Percentiles rank a stretch among this genome's conserved stretches.
phyloP scores from a whole-genome alignment of 1,140 invertebrate species.

The Cephus cinctus region DNA sequence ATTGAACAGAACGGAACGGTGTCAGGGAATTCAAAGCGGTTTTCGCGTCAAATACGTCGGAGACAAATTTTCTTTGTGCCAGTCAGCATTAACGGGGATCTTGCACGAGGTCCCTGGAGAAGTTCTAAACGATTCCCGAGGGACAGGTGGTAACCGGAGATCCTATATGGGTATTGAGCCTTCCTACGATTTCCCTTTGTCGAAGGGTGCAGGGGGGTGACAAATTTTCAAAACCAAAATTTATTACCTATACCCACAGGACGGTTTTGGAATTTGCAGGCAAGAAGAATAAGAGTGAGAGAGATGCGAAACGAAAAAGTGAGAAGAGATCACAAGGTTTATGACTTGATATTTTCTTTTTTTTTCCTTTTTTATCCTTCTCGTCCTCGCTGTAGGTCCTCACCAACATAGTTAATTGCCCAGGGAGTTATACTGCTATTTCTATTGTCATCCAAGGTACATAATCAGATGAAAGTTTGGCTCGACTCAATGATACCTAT shows the following conservation, averaged over 20 bases:
- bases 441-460: too few relatives aligned
- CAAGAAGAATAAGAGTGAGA: constrained; percentile 3
- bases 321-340: too few relatives aligned
- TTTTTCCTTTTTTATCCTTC: constrained; percentile 15
- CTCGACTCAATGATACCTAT: too few relatives aligned
- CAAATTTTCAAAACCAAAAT: constrained; percentile 40
- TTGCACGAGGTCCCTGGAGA: constrained; percentile 10
- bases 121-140: constrained; percentile 24
- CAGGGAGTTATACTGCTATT: too few relatives aligned
- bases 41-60: constrained; percentile 49
- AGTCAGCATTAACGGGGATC: constrained; percentile 10
- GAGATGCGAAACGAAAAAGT: not conserved
- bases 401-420: constrained; percentile 12
- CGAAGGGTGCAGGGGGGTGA: constrained; percentile 19
- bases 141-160: constrained; percentile 45
- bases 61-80: constrained; percentile 55
- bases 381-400: constrained; percentile 8
- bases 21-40: constrained; percentile 32
- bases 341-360: constrained; percentile 9
- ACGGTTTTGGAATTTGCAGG: not conserved
- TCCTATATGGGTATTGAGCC: constrained; percentile 19
- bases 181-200: constrained; percentile 6
- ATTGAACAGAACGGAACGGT: not conserved
- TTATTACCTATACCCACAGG: constrained; percentile 13
- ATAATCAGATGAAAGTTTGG: too few relatives aligned